phyloP scores from a whole-genome alignment of 2,888 invertebrate species.

The Malacosoma neustria region DNA sequence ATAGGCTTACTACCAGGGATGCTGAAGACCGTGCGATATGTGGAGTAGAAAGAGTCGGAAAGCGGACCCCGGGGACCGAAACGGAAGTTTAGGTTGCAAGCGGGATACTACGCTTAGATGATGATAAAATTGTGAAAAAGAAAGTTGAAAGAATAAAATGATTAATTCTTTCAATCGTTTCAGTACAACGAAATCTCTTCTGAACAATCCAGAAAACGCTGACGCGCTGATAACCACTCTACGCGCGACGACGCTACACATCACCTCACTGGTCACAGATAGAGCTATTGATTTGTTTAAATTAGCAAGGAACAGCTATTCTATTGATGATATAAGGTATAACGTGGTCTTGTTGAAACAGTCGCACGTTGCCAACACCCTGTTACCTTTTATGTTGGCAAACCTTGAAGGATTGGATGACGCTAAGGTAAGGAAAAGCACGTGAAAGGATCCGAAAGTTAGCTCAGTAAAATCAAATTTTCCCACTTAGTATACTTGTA shows the following conservation, averaged over 20 bases:
- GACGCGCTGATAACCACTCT: conserved; percentile 37
- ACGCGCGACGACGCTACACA: conserved; percentile 77
- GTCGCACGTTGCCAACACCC: conserved; percentile 79
- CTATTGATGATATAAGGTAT: conserved; percentile 56
- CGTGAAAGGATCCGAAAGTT: too few species aligned
- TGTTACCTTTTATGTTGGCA: conserved; percentile 89
- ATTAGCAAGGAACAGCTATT: conserved; percentile 81
- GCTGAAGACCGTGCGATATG: too few species aligned
- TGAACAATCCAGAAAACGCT: conserved; percentile 31
- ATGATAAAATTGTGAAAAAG: too few species aligned
- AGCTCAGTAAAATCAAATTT: too few species aligned
- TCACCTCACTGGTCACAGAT: conserved; percentile 85
- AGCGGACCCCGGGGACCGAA: too few species aligned
- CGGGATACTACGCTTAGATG: too few species aligned
- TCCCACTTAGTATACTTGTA: too few species aligned
- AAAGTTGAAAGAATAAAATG: neutral
- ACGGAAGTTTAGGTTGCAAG: too few species aligned
- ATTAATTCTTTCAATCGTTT: neutral
- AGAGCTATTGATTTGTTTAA: conserved; percentile 85
- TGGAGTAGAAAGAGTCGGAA: too few species aligned
- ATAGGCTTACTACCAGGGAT: too few species aligned
- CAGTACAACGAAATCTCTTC: conserved; percentile 22
- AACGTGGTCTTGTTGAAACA: conserved; percentile 45
- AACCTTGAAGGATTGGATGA: conserved; percentile 89
- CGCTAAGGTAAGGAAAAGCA: conserved; percentile 88